phyloP scores from a whole-genome alignment of 2,113 vertebrate genomes.

The Aix galericulata region DNA sequence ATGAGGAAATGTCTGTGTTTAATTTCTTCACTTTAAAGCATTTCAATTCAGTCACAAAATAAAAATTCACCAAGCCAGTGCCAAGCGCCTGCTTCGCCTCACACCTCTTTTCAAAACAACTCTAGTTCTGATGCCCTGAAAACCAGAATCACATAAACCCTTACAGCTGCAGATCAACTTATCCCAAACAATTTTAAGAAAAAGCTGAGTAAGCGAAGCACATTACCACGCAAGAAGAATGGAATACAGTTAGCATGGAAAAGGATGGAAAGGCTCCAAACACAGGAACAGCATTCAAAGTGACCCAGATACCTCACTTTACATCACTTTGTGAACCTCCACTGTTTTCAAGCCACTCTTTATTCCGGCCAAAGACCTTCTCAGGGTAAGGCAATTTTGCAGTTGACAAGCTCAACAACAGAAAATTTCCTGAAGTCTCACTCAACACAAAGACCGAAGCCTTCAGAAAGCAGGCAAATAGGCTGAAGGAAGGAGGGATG shows the following conservation, averaged over 20 bases:
- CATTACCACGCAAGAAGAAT: background rate
- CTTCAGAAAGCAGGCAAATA: background rate
- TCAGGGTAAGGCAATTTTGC: background rate
- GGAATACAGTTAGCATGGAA: background rate
- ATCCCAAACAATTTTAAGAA: background rate
- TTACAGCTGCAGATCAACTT: background rate
- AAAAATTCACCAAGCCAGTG: background rate
- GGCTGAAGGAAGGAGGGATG: background rate
- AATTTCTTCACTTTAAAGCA: background rate
- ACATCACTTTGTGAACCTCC: background rate
- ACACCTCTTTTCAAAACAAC: background rate
- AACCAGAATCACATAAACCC: background rate
- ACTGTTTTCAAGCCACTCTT: background rate
- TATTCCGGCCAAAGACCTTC: background rate
- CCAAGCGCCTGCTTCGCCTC: background rate
- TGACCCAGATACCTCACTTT: background rate
- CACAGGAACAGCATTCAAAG: background rate
- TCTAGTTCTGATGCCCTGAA: background rate
- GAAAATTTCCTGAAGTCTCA: background rate
- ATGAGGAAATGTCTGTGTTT: background rate
- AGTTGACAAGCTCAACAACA: background rate
- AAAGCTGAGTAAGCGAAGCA: background rate
- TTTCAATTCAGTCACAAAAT: background rate
- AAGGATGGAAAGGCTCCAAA: background rate
- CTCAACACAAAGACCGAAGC: background rate